A percentile compares a stretch with the other conserved stretches of the same genome.
These are phyloP conservation scores for Arctia plantaginis DNA, from an alignment of 2,888 invertebrate species.

Conservation along the genomic window DNA sequence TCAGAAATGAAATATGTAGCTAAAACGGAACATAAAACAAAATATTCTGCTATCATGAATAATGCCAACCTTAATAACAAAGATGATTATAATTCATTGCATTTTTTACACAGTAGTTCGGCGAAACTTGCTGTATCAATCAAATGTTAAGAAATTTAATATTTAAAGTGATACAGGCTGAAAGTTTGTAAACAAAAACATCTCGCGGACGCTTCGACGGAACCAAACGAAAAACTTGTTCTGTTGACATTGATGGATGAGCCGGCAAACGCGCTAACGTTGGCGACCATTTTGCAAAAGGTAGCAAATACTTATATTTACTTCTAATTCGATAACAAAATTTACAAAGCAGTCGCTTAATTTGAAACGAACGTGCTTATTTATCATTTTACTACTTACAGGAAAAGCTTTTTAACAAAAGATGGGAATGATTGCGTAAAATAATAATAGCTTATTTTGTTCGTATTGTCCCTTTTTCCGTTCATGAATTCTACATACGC, in stretches of 20 bases:
- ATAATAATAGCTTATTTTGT: constrained; percentile 16
- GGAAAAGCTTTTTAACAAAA: constrained; percentile 29
- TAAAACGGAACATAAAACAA: constrained; percentile 7
- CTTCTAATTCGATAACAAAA: constrained; percentile 54
- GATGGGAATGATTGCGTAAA: constrained; percentile 10
- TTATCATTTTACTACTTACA: constrained; percentile 45
- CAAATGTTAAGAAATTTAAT: constrained; percentile 69
- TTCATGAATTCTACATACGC: constrained; percentile 24
- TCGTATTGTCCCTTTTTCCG: constrained; percentile 11
- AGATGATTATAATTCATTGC: constrained; percentile 46
- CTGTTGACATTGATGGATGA: constrained; percentile 82
- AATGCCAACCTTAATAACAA: constrained; percentile 25
- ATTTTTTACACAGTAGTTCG: constrained; percentile 43
- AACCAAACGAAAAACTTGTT: constrained; percentile 81
- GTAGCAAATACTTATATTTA: constrained; percentile 61
- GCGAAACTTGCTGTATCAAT: constrained; percentile 62
- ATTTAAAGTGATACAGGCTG: constrained; percentile 75
- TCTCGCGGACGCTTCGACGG: constrained; percentile 69
- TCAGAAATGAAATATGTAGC: not conserved
- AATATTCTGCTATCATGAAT: constrained; percentile 14
- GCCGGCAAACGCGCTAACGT: constrained; percentile 66
- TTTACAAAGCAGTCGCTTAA: constrained; percentile 52
- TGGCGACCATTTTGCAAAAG: constrained; percentile 67
- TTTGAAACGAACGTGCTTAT: constrained; percentile 40
- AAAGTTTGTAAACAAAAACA: constrained; percentile 82